Percentiles rank a stretch among this genome's conserved stretches.
These are phyloP conservation scores for Limanda limanda DNA, from an alignment of 2,113 vertebrate genomes.

Conservation along the genomic window DNA sequence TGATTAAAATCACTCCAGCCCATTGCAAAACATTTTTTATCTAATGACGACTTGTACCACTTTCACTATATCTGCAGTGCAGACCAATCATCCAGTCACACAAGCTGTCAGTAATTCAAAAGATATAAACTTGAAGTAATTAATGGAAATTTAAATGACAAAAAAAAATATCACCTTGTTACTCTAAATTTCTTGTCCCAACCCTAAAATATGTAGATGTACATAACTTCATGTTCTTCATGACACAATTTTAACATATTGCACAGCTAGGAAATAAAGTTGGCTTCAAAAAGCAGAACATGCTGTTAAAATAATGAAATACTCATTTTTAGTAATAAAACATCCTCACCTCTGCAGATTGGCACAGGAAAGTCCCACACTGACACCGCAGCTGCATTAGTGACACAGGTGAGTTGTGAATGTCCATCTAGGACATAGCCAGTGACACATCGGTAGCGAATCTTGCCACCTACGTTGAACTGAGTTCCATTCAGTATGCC, in stretches of 20 bases:
- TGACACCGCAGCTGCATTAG: slow-evolving; percentile 89
- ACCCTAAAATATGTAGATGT: slow-evolving; percentile 18
- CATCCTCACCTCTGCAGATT: slow-evolving; percentile 92
- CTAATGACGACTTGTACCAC: slow-evolving; percentile 36
- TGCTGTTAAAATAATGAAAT: slow-evolving; percentile 8
- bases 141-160: slow-evolving; percentile 16
- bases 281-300: neutral
- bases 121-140: slow-evolving; percentile 37
- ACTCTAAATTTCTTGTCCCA: slow-evolving; percentile 33
- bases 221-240: slow-evolving; percentile 30
- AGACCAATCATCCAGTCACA: slow-evolving; percentile 32
- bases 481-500: slow-evolving; percentile 93
- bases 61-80: slow-evolving; percentile 20
- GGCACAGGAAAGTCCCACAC: slow-evolving; percentile 98
- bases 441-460: slow-evolving; percentile 90
- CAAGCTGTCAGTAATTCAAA: slow-evolving; percentile 47
- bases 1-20: slow-evolving; percentile 47
- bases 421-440: slow-evolving; percentile 94
- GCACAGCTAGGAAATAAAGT: neutral
- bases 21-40: slow-evolving; percentile 37
- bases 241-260: neutral
- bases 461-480: slow-evolving; percentile 94
- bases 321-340: slow-evolving; percentile 3
- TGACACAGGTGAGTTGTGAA: slow-evolving; percentile 91
- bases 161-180: slow-evolving; percentile 33